phyloP scores from a whole-genome alignment of 2,113 vertebrate species.

The Harpagus bidentatus region DNA sequence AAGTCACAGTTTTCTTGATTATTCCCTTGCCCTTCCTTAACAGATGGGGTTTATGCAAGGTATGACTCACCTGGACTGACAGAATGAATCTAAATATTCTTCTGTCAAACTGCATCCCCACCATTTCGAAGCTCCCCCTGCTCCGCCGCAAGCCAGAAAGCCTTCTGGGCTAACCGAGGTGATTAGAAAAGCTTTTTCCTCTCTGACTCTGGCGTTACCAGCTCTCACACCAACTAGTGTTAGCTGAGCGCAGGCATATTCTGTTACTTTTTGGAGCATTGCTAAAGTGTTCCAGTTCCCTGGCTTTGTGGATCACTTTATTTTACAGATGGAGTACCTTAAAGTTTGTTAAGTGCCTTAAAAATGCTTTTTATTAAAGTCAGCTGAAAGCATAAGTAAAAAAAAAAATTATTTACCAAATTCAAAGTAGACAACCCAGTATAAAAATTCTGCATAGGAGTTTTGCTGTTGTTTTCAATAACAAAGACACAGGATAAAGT shows the following conservation, averaged over 20 bases:
- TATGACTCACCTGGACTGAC: conserved; percentile 36
- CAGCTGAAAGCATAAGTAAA: background rate
- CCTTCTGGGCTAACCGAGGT: background rate
- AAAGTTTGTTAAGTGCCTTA: background rate
- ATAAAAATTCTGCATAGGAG: background rate
- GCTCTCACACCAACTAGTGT: background rate
- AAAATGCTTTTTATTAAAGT: background rate
- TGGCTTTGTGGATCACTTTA: background rate
- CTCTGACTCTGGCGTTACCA: background rate
- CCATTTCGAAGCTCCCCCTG: background rate
- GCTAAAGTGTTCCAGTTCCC: background rate
- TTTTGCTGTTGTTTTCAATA: background rate
- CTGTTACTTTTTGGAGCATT: background rate
- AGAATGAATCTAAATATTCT: conserved; percentile 10
- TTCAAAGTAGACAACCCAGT: background rate
- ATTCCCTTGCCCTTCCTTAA: conserved; percentile 12
- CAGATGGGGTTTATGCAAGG: conserved; percentile 42
- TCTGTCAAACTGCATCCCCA: background rate
- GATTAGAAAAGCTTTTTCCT: background rate
- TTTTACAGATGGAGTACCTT: background rate
- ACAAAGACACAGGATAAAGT: background rate
- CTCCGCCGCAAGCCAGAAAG: background rate
- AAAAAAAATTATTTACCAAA: background rate
- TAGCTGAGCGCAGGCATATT: background rate
- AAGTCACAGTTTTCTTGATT: conserved; percentile 22